Evolutionary conservation across 2,113 vertebrate genomes (phyloP).

Genomic region (Parus major): DNA sequence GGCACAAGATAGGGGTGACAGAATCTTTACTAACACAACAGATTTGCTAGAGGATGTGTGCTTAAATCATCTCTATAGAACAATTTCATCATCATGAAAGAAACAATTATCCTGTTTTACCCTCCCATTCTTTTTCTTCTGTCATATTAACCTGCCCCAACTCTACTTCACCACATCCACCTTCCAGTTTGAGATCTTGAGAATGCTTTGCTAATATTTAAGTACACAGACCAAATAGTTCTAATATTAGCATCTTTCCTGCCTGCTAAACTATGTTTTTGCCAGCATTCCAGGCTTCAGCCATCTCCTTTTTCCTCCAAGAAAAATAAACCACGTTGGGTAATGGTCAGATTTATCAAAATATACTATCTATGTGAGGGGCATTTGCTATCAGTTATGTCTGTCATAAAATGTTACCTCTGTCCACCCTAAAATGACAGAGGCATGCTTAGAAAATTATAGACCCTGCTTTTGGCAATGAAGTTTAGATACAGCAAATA

Average conservation of each 20-base stretch:
- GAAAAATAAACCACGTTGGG: not conserved
- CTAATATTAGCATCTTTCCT: slow-evolving; percentile 1
- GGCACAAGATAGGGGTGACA: not conserved
- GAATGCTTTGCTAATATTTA: not conserved
- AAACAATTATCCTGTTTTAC: not conserved
- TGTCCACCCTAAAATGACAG: not conserved
- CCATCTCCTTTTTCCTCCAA: not conserved
- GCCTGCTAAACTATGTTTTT: not conserved
- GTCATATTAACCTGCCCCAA: not conserved
- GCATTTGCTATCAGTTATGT: not conserved
- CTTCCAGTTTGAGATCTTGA: not conserved
- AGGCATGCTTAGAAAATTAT: not conserved
- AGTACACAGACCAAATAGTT: not conserved
- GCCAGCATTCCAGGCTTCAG: not conserved
- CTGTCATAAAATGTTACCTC: not conserved
- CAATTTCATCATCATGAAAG: not conserved
- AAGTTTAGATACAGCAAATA: not conserved
- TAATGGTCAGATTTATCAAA: slow-evolving; percentile 21
- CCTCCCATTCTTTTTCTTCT: not conserved
- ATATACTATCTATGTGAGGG: not conserved
- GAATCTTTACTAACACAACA: not conserved
- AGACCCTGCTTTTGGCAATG: not conserved
- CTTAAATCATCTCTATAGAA: not conserved
- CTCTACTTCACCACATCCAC: not conserved
- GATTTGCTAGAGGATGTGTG: not conserved